Conservation (phyloP, 2,113 vertebrate genomes). For the Morone chrysops region DNA sequence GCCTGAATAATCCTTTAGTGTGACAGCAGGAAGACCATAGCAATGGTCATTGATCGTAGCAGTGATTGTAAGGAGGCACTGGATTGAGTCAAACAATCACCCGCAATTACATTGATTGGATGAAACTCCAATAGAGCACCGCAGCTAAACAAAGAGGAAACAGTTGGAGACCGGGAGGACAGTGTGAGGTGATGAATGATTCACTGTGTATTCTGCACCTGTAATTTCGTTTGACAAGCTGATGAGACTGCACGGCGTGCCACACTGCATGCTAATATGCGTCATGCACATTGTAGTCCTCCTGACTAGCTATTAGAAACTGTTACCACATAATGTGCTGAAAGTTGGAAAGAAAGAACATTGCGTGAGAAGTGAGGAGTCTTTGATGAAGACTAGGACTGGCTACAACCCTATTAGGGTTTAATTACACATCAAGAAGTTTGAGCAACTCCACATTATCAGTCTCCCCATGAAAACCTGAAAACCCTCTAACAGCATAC, state of each 20-base stretch:
- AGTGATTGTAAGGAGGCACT: slow-evolving; percentile 63
- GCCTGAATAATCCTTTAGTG: slow-evolving; percentile 51
- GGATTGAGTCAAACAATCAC: slow-evolving; percentile 76
- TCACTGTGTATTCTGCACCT: slow-evolving; percentile 67
- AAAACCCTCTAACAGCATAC: slow-evolving; percentile 15
- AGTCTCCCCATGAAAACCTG: background rate
- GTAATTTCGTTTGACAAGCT: slow-evolving; percentile 77
- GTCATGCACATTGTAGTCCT: background rate
- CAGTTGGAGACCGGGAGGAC: slow-evolving; percentile 66
- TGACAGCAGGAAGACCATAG: slow-evolving; percentile 52
- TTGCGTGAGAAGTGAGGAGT: background rate
- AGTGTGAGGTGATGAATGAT: slow-evolving; percentile 66
- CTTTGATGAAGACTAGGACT: slow-evolving; percentile 9
- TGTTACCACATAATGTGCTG: background rate
- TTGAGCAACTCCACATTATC: slow-evolving; percentile 11
- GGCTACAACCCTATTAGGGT: background rate
- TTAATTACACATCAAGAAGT: slow-evolving; percentile 48
- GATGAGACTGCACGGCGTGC: slow-evolving; percentile 57
- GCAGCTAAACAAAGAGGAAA: slow-evolving; percentile 77
- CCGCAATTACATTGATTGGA: slow-evolving; percentile 83
- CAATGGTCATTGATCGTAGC: slow-evolving; percentile 62
- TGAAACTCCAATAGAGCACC: slow-evolving; percentile 68
- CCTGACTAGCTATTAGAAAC: background rate
- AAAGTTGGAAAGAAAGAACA: background rate
- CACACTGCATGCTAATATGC: slow-evolving; percentile 61